Base-by-base conservation (phyloP, 2,888 invertebrate species). In the Pseudococcus longispinus region DNA sequence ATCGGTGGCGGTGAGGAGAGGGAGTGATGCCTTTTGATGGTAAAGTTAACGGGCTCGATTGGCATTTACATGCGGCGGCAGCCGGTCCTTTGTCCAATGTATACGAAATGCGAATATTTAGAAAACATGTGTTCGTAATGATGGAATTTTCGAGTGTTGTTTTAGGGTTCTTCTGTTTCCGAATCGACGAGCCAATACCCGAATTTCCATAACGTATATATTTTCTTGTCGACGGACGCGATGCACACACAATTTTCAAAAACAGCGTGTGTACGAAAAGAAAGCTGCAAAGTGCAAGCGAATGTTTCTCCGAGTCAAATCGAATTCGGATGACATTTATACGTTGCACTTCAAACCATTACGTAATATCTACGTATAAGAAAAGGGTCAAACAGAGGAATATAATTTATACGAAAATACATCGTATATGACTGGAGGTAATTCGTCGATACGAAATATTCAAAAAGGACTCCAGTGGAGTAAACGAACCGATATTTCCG, bases 111-210 rank as follows among this genome's bases (percentile, higher is more conserved):
- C 26, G 65, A 65, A 23, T 26, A 15, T 26, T 65, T 26, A 23
- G 65, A 65, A 15, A 65, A 26, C 65, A 65, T 26, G 65, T 65
- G 65, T 26, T 26, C 23, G 65, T 65, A 65, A 65, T 65, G 65
- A 26, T 65, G 65, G 26, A 65, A 65, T 65, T 65, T 65, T 65
- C 65, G 65, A 65, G 65, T 65, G 65, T 65, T 65, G 23, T 65
- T 26, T 65, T 26, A 26, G 26, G 23, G 65, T 11, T 51, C 15
- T 51, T 51, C 51, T 51, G 18, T n/a, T 26, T 8, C 20, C 65
- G 65, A 26, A 9, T 26, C 23, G 26, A 65, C 65, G 23, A 65
- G 65, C 26, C 23, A 65, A 65, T 65, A 65, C 9, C 18, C 26
- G 8, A 65, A 65, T 65, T 65, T 65, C 65, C 65, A 65, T 51